phyloP scores from a whole-genome alignment of 2,113 vertebrate genomes.

The Lethenteron reissneri region DNA sequence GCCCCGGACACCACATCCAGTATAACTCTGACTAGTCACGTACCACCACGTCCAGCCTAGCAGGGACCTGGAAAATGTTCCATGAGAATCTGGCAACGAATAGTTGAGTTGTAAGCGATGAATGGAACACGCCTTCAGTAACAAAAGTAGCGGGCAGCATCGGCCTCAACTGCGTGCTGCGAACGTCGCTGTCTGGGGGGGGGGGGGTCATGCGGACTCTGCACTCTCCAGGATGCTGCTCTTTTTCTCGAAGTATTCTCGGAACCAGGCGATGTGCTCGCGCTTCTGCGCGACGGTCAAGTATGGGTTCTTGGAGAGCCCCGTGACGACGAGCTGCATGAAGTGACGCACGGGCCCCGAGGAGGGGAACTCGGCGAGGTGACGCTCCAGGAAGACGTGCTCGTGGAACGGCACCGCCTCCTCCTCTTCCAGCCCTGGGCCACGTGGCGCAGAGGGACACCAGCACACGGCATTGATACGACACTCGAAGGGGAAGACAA shows the following conservation, averaged over 20 bases:
- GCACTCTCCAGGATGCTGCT: slow-evolving; percentile 29
- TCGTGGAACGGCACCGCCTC: slow-evolving; percentile 54
- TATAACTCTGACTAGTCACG: too few species aligned
- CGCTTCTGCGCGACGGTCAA: slow-evolving; percentile 54
- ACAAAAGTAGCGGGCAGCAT: too few species aligned
- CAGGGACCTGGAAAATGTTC: too few species aligned
- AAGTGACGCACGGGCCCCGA: slow-evolving; percentile 71
- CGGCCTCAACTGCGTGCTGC: too few species aligned
- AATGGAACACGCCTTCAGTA: too few species aligned
- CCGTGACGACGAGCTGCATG: slow-evolving; percentile 72
- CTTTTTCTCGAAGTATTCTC: slow-evolving; percentile 67
- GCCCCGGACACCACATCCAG: too few species aligned
- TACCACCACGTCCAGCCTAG: too few species aligned
- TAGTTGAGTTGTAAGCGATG: too few species aligned
- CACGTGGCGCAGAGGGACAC: background rate
- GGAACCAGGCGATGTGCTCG: slow-evolving; percentile 81
- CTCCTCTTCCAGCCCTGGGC: slow-evolving; percentile 58
- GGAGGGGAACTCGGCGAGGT: slow-evolving; percentile 49
- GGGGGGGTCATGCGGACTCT: too few species aligned
- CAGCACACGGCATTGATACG: background rate
- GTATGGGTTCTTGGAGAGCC: slow-evolving; percentile 59
- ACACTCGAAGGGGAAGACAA: background rate
- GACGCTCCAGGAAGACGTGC: slow-evolving; percentile 66
- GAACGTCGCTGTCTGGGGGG: too few species aligned
- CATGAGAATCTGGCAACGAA: too few species aligned